phyloP scores from a whole-genome alignment of 2,888 invertebrate species.

The Pollenia griseotomentosa region DNA sequence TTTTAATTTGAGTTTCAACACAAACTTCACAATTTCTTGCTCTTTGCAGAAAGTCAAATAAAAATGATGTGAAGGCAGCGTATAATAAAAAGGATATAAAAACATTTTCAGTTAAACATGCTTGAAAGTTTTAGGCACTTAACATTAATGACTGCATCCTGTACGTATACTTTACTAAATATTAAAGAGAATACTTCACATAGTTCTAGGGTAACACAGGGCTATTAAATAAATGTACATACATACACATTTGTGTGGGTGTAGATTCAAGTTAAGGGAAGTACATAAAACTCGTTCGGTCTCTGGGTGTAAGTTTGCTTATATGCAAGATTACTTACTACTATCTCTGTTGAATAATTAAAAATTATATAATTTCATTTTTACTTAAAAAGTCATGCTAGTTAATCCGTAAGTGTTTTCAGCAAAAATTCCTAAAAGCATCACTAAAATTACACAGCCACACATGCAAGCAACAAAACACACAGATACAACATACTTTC shows the following conservation, averaged over 20 bases:
- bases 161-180: slow-evolving; percentile 26
- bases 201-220: slow-evolving; percentile 6
- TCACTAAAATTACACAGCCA: slow-evolving; percentile 49
- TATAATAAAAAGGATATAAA: slow-evolving; percentile 38
- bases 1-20: slow-evolving; percentile 67
- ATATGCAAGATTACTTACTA: slow-evolving; percentile 26
- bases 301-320: slow-evolving; percentile 13
- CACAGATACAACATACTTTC: not conserved
- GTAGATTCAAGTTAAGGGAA: not conserved
- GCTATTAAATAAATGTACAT: slow-evolving; percentile 22
- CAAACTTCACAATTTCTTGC: slow-evolving; percentile 45
- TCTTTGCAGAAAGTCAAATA: slow-evolving; percentile 40
- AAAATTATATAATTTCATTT: slow-evolving; percentile 71
- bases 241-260: not conserved
- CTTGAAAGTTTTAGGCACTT: slow-evolving; percentile 72
- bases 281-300: not conserved
- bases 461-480: not conserved
- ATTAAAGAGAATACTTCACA: slow-evolving; percentile 37
- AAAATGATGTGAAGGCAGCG: slow-evolving; percentile 29
- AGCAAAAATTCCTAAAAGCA: slow-evolving; percentile 62
- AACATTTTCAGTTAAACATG: slow-evolving; percentile 66
- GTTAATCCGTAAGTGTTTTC: slow-evolving; percentile 72
- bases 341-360: slow-evolving; percentile 68
- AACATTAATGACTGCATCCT: slow-evolving; percentile 72
- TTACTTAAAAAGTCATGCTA: slow-evolving; percentile 71